Evolutionary conservation across 2,113 vertebrate genomes (phyloP), one percentile per base, ranked within the genome.

Genomic region (Dunckerocampus dactyliophorus): DNA sequence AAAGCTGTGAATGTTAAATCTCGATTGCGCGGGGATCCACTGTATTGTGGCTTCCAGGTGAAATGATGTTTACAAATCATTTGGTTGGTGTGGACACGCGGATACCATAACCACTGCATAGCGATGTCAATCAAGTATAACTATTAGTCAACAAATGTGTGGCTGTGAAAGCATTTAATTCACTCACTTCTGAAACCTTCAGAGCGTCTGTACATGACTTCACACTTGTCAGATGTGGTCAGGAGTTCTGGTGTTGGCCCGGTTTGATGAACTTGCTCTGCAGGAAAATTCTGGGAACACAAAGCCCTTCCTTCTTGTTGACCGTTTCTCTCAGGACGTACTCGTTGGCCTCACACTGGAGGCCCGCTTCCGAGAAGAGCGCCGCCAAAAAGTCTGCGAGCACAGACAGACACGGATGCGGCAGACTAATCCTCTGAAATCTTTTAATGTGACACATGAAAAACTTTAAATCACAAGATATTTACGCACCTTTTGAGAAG

Each of bases 281-380:
- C 68, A 99, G 90, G 76, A 99, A 99, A 51, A 98, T 92, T 57
- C 97, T 85, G 1, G 93, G 92, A 46, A 97, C 95, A 73, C 91
- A 75, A 5, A 99, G 82, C 19, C 93, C 94, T 84, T 98, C 95
- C 73, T 96, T 98, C 79, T 93, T 96, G 62, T 99, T 99, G 62
- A 98, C 91, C 0, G 95, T 99, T 81, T 98, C 94, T 80, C 95
- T 91, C 47, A 93, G 84, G 64, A 98, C 92, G 2, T 97, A 98
- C 55, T 96, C 93, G 17, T 92, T 98, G 19, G 84, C 63, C 19
- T 92, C 76, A 28, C 87, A 82, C 14, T 88, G 86, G 28, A 93
- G 94, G 21, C 94, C 95, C 0, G 79, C 58, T 47, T 83, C 82
- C 13, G 62, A 69, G 76, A 96, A 97, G 66, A 98, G 92, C 68